Base-by-base conservation (phyloP, 2,888 invertebrate genomes). In the Helobdella robusta region DNA sequence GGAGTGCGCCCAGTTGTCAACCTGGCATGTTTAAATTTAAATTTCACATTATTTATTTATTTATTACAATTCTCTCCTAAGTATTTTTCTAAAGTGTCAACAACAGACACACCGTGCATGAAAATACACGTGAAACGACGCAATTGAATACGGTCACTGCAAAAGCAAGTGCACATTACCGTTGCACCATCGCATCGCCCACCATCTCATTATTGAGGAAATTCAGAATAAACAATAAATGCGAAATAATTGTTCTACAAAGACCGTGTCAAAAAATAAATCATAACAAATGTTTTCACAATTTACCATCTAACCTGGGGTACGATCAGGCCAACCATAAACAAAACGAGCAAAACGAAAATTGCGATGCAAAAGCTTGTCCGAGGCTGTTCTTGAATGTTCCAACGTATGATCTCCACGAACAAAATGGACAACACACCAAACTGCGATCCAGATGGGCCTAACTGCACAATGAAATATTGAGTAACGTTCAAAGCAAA, bases 1-100 rank as follows among this genome's bases (percentile, higher is more conserved):
- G 61, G 94, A 83, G 77, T 97, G 95, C 68, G 97, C 92, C 82
- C 94, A 97, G 82, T 98, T 98, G 82, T 97, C 92, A 72, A 98
- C 88, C 62, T 62, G 48, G 2, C 32, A 18, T 50, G 11, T 50
- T 11, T 20, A 40, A 18, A 40, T 40, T 40, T 15, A 15, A 15
- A 40, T 40, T 40, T 15, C 8, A 15, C 18, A n/a, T n/a, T n/a
- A n/a, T n/a, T n/a, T n/a, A n/a, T n/a, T n/a, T n/a, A n/a, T n/a
- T n/a, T n/a, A n/a, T n/a, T n/a, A n/a, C n/a, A n/a, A n/a, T n/a
- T n/a, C n/a, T n/a, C n/a, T n/a, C n/a, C n/a, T n/a, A n/a, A n/a
- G n/a, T n/a, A n/a, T n/a, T n/a, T n/a, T n/a, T n/a, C n/a, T n/a
- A n/a, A n/a, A n/a, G n/a, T n/a, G n/a, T n/a, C n/a, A n/a, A n/a